Evolutionary conservation across 1,140 invertebrate genomes (phyloP).

Genomic region (Formica exsecta): DNA sequence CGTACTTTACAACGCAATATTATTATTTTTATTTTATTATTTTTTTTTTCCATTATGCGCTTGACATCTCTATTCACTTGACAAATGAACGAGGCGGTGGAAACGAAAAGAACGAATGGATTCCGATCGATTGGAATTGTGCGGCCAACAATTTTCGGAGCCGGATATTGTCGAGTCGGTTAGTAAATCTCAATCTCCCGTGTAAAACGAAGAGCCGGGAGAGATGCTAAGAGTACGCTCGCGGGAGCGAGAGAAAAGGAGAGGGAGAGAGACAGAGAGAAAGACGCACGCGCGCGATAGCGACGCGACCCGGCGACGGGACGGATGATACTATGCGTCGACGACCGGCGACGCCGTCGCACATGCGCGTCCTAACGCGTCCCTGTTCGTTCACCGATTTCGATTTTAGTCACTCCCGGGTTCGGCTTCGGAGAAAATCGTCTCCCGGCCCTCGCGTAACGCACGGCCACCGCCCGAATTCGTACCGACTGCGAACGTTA

Average conservation of each 20-base stretch:
- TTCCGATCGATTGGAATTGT: background rate
- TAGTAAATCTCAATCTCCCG: constrained; percentile 75
- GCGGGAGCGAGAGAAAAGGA: background rate
- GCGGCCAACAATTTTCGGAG: background rate
- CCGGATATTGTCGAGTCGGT: constrained; percentile 82
- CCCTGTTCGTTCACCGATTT: constrained; percentile 85
- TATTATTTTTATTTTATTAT: background rate
- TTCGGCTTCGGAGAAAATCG: constrained; percentile 85
- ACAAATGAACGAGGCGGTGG: no score
- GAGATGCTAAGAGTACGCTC: background rate
- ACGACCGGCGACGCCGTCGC: constrained; percentile 82
- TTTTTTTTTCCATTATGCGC: no score
- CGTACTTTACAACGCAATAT: background rate
- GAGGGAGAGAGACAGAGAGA: constrained; percentile 30
- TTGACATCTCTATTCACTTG: no score
- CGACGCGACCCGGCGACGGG: constrained; percentile 28
- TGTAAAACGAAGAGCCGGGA: background rate
- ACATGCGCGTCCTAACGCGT: constrained; percentile 82
- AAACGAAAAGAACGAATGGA: no score
- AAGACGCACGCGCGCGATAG: constrained; percentile 71
- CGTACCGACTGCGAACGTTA: background rate
- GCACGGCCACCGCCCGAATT: constrained; percentile 38
- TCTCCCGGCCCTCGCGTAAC: constrained; percentile 67
- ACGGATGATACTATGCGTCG: constrained; percentile 74
- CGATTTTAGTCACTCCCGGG: constrained; percentile 86